Evolutionary conservation across 2,888 invertebrate genomes (phyloP), one percentile per base, ranked within the genome.

Genomic region (Liodrosophila aerea): DNA sequence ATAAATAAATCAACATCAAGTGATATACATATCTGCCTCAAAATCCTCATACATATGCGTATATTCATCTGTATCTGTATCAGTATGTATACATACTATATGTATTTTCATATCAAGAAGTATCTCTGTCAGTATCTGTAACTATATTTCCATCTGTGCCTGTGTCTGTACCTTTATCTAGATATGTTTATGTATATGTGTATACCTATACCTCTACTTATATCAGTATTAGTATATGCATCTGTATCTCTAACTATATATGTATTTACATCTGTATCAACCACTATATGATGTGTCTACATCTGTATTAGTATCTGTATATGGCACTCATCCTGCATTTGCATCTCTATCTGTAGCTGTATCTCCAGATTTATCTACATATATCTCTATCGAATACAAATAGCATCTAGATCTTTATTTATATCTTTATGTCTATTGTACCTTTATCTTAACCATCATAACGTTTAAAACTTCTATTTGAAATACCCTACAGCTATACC

Each of bases 1-100:
- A 22, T 22, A 22, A 22, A 22, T 22, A n/a, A 13, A 41, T 34
- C 12, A 22, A 29, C 31, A 47, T 41, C 33, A 56, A 74, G 61
- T 70, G 46, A 65, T 22, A 9, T 11, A 11, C 12, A n/a, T 27
- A 8, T 15, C 8, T 37, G 12, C 8, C 15, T 47, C 1, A 11
- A 11, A 5, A 40, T 29, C 5, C 22, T n/a, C n/a, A n/a, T n/a
- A n/a, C n/a, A n/a, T n/a, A n/a, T n/a, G 22, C 22, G 41, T 29
- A 22, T n/a, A 15, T 2, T 4, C n/a, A 40, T 31, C 40, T 39
- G 1, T 30, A 11, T 12, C n/a, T 33, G 33, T 46, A 11, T 12
- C 40, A 12, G 27, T n/a, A n/a, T 11, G 15, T 49, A n/a, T n/a
- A n/a, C n/a, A n/a, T n/a, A n/a, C n/a, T n/a, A n/a, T n/a, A n/a